phyloP scores from a whole-genome alignment of 1,140 invertebrate genomes.

The Hypothenemus hampei region DNA sequence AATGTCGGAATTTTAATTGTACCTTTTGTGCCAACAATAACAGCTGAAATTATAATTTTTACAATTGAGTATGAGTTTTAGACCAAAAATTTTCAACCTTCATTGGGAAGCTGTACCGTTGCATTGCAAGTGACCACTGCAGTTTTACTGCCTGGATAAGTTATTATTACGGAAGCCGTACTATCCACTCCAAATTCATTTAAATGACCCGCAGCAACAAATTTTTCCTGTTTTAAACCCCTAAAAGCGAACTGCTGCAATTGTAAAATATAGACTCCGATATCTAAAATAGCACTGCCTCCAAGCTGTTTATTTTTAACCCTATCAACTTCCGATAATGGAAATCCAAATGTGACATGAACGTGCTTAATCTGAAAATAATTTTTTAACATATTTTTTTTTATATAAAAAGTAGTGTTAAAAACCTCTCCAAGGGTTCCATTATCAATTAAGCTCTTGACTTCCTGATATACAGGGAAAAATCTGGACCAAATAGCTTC shows the following conservation, averaged over 20 bases:
- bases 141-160: conserved; percentile 58
- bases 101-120: conserved; percentile 54
- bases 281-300: conserved; percentile 74
- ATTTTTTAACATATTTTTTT: neutral
- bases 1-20: conserved; percentile 56
- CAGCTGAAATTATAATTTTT: conserved; percentile 34
- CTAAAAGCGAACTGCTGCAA: conserved; percentile 65
- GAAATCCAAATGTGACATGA: conserved; percentile 17
- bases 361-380: conserved; percentile 22
- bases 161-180: conserved; percentile 56
- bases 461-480: conserved; percentile 66
- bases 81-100: conserved; percentile 43
- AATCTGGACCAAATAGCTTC: conserved; percentile 82
- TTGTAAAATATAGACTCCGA: conserved; percentile 80
- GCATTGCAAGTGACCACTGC: conserved; percentile 57
- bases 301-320: conserved; percentile 51
- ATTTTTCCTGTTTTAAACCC: conserved; percentile 56
- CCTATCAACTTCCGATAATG: conserved; percentile 2
- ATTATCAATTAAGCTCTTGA: conserved; percentile 55
- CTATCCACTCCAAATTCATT: conserved; percentile 67
- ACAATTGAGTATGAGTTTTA: neutral
- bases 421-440: conserved; percentile 69
- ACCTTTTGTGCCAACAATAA: conserved; percentile 63
- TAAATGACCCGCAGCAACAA: conserved; percentile 59
- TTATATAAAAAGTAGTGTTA: neutral